These are phyloP conservation scores for Myoxocephalus aenaeus DNA, from an alignment of 2,797 vertebrate genomes.

Conservation along the genomic window DNA sequence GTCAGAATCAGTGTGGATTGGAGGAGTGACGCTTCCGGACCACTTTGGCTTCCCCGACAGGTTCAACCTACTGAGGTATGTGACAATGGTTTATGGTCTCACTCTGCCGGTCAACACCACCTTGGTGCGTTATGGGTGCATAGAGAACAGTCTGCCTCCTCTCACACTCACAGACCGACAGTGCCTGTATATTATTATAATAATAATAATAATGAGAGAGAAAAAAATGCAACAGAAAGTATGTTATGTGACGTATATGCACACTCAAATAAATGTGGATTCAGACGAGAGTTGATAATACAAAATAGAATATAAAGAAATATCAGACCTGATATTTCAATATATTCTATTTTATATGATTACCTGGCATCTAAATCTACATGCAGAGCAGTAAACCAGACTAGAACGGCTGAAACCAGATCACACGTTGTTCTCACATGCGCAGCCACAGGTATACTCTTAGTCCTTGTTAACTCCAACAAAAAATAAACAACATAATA, in stretches of 20 bases:
- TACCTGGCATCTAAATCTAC: too few species aligned
- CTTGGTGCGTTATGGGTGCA: too few species aligned
- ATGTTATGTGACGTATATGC: not conserved
- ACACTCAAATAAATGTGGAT: not conserved
- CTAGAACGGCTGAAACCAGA: not conserved
- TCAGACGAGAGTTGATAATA: not conserved
- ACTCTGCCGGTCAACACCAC: too few species aligned
- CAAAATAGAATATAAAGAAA: not conserved
- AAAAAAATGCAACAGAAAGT: not conserved
- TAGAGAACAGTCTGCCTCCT: too few species aligned
- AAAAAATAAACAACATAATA: not conserved
- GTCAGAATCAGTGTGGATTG: not conserved
- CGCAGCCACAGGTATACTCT: not conserved
- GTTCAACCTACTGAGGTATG: too few species aligned
- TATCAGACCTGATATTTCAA: not conserved
- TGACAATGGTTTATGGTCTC: too few species aligned
- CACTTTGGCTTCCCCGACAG: too few species aligned
- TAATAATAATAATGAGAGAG: not conserved
- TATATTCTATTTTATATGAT: too few species aligned
- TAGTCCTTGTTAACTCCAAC: not conserved
- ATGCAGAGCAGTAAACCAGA: not conserved
- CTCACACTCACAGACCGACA: too few species aligned
- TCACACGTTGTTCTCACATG: not conserved
- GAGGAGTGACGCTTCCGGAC: too few species aligned
- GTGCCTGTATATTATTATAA: too few species aligned